A percentile compares a stretch with the other conserved stretches of the same genome.
Conservation (phyloP, 1,140 invertebrate species). For the Semibalanus balanoides region DNA sequence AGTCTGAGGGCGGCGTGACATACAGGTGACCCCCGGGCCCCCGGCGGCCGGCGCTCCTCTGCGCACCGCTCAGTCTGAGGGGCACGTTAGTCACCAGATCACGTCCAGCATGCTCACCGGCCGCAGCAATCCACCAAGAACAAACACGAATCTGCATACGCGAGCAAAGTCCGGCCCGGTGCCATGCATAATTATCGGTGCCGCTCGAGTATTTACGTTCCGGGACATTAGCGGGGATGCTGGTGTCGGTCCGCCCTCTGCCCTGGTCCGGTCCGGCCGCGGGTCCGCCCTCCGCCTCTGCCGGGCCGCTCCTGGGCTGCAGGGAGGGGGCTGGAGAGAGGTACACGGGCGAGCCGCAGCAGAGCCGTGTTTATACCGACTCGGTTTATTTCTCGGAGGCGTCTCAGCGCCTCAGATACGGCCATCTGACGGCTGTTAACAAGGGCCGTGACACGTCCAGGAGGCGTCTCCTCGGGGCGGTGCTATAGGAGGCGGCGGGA, state of each 20-base stretch:
- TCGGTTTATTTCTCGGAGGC: background rate
- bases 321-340: background rate
- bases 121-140: background rate
- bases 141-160: background rate
- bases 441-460: background rate
- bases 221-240: background rate
- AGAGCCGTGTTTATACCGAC: background rate
- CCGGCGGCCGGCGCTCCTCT: too few species aligned
- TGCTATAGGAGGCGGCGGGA: too few species aligned
- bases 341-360: too few species aligned
- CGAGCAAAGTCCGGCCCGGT: background rate
- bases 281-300: background rate
- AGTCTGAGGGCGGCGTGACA: too few species aligned
- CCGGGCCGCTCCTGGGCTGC: background rate
- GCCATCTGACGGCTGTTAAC: background rate
- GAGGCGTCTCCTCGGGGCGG: too few species aligned
- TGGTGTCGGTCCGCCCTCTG: background rate
- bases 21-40: too few species aligned
- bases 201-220: background rate
- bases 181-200: background rate
- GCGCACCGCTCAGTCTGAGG: too few species aligned
- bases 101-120: background rate
- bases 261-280: background rate
- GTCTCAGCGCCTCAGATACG: background rate
- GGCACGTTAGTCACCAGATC: background rate